Evolutionary conservation across 1,140 invertebrate species (phyloP), one percentile per base, ranked within the genome.

Genomic region (Latrodectus geometricus): DNA sequence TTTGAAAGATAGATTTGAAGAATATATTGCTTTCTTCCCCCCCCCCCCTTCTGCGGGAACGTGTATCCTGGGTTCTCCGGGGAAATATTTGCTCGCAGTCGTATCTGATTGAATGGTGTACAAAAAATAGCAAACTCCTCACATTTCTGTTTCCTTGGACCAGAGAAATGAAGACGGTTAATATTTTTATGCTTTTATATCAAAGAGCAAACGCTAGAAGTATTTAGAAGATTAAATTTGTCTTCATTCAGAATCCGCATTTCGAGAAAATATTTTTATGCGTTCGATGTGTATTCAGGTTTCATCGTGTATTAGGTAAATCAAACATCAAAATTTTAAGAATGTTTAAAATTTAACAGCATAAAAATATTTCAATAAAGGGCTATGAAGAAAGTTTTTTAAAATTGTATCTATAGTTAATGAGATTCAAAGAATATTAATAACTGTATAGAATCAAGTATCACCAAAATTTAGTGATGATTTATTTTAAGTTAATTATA

Each of bases 61-160:
- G 54, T 76, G 23, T 61, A 20, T 75, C 21, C 73, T 54, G 20
- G 52, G 21, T 61, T 76, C 74, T 76, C 52, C 20, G 15, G 74
- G 21, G 74, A 76, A 76, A 76, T 76, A 76, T 76, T 76, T 76
- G 74, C 74, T 61, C 21, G 52, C 52, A 20, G 74, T 21, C 17
- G 20, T 21, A 76, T 61, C 21, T 76, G 52, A 54, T 56, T 56
- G 74, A 56, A 54, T 61, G 17, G 11, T 11, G 54, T 11, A 14
- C 17, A 61, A 61, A 61, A 61, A 61, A 61, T 61, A 61, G 17
- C 17, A 61, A 61, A 14, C 54, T 17, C 17, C 8, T 0, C 54
- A 17, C 54, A 61, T 61, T 61, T 14, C 54, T 2, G 54, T 61
- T 61, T 61, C 17, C 11, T 14, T 2, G 54, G 8, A 61, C 11